phyloP scores from a whole-genome alignment of 2,113 vertebrate species.

The Pseudonaja textilis region DNA sequence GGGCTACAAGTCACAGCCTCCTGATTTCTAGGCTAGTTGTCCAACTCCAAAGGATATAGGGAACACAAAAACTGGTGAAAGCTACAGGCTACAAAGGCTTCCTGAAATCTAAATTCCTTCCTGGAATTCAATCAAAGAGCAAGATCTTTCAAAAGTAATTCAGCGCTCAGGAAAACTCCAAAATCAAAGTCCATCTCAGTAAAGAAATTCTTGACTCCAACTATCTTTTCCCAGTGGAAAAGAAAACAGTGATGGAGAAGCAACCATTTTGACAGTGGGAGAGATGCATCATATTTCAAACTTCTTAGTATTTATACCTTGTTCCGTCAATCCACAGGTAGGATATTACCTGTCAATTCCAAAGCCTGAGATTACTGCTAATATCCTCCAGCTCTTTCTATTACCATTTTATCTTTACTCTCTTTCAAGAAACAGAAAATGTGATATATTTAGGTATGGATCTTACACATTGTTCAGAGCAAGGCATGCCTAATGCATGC shows the following conservation, averaged over 20 bases:
- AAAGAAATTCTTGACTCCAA: not conserved
- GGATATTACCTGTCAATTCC: not conserved
- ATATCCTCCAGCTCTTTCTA: not conserved
- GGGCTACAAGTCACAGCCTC: too few relatives aligned
- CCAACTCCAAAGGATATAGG: not conserved
- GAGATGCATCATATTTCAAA: not conserved
- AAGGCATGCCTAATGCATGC: not conserved
- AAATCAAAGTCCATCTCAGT: not conserved
- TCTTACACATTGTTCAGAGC: not conserved
- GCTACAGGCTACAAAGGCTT: not conserved
- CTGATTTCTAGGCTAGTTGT: not conserved
- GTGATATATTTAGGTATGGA: not conserved
- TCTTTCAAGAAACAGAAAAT: not conserved
- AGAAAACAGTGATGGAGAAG: not conserved
- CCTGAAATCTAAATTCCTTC: not conserved
- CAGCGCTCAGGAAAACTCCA: not conserved
- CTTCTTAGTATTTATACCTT: not conserved
- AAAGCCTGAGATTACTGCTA: not conserved
- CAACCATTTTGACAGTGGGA: not conserved
- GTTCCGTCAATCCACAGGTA: not conserved
- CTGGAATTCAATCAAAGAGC: not conserved
- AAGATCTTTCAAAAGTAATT: not conserved
- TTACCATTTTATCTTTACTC: not conserved
- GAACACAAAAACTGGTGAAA: not conserved
- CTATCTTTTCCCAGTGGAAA: not conserved